Evolutionary conservation across 2,113 vertebrate species (phyloP), one percentile per base, ranked within the genome.

Genomic region (Alectura lathami): DNA sequence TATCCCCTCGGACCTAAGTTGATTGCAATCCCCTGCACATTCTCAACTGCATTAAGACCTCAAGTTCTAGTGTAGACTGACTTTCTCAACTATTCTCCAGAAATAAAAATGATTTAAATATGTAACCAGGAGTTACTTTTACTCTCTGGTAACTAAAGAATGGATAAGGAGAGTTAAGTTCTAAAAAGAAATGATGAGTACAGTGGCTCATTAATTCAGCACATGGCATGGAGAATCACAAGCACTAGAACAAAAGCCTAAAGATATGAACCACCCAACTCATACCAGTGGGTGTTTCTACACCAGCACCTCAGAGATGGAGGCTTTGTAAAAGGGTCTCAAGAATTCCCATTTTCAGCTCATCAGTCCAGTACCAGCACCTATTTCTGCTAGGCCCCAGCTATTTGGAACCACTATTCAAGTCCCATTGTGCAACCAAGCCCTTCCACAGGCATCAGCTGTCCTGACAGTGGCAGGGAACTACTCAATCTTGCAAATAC

Each of bases 361-460:
- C 4, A 30, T 50, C 13, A 32, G 1, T 17, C 13, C 51, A n/a
- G 8, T 1, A 57, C 0, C 36, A 45, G 15, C 32, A 27, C 7
- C 26, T 17, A 2, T 8, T 27, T 48, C 4, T 42, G 47, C 56
- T 17, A 27, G 60, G 11, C 40, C 17, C 36, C 26, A 63, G 24
- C 60, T 40, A 27, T 18, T 4, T 63, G 60, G 26, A 40, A 40
- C 0, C 3, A 0, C 17, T 42, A 2, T 2, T 59, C 13, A 4
- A 3, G 11, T 42, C 50, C 56, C 26, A 8, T 43, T 29, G 1
- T 22, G 76, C 22, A 32, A 68, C 14, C 6, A 29, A 64, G 57
- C 26, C 38, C 17, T 53, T 21, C 9, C 67, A 59, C 0, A 24
- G 11, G 15, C 14, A 51, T 6, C 38, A 22, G 1, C 21, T n/a